phyloP scores from a whole-genome alignment of 2,797 vertebrate species.

The Gymnoscopelus microlampas region DNA sequence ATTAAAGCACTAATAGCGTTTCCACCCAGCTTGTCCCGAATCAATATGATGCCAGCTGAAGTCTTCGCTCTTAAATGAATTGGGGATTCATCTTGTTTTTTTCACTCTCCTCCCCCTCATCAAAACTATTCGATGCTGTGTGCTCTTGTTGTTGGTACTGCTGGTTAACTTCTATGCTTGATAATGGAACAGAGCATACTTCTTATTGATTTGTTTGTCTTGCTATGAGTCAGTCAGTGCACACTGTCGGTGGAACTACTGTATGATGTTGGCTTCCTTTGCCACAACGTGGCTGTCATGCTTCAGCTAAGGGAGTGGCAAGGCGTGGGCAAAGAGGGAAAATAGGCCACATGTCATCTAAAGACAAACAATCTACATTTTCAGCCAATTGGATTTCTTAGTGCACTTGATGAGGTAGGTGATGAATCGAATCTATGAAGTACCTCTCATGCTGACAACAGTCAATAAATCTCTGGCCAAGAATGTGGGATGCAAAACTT shows the following conservation, averaged over 20 bases:
- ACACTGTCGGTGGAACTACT: constrained; percentile 26
- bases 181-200: constrained; percentile 67
- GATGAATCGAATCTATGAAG: constrained; percentile 68
- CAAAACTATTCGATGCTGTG: constrained; percentile 34
- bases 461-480: constrained; percentile 53
- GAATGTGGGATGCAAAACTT: constrained; percentile 26
- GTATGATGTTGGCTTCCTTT: constrained; percentile 40
- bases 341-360: constrained; percentile 61
- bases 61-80: constrained; percentile 63
- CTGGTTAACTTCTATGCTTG: constrained; percentile 64
- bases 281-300: constrained; percentile 25
- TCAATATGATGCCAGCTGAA: constrained; percentile 60
- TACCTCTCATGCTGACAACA: constrained; percentile 51
- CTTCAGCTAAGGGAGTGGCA: constrained; percentile 57
- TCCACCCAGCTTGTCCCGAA: constrained; percentile 56
- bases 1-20: constrained; percentile 63
- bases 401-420: constrained; percentile 65
- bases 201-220: constrained; percentile 74
- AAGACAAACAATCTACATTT: constrained; percentile 71
- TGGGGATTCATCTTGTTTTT: constrained; percentile 66
- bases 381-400: constrained; percentile 67
- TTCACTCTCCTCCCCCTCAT: constrained; percentile 40
- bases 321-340: constrained; percentile 26
- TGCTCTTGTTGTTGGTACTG: constrained; percentile 42
- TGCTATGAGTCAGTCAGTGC: constrained; percentile 49